Conservation (phyloP, 2,797 vertebrate species). For the Numenius phaeopus region DNA sequence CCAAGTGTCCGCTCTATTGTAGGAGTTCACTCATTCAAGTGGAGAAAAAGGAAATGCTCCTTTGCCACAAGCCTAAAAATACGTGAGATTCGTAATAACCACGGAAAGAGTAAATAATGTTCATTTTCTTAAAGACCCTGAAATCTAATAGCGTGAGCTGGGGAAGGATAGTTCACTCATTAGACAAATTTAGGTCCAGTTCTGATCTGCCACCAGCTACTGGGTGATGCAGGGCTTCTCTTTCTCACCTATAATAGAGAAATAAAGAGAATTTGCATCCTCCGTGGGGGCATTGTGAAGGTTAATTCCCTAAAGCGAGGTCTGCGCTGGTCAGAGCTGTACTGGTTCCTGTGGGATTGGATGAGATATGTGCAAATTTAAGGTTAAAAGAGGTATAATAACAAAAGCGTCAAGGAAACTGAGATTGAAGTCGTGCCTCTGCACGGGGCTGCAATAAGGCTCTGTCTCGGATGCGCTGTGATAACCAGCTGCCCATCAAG, state of each 20-base stretch:
- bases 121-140: background rate
- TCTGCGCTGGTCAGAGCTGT: background rate
- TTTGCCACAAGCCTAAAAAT: background rate
- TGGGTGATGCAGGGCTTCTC: background rate
- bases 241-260: accelerated
- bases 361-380: too few species aligned
- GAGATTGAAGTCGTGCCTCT: background rate
- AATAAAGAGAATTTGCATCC: background rate
- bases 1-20: background rate
- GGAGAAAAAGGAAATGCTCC: background rate
- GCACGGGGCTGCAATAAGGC: background rate
- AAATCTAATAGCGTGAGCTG: accelerated
- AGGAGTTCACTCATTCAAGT: background rate
- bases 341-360: background rate
- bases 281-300: accelerated
- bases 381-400: background rate
- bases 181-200: background rate
- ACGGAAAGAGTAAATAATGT: background rate
- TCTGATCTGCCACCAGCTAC: background rate
- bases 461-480: background rate
- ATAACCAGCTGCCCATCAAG: background rate
- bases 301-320: background rate
- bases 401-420: background rate
- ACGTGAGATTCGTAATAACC: background rate
- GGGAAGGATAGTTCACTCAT: background rate